phyloP scores from a whole-genome alignment of 2,888 invertebrate species.

The Notodonta ziczac region DNA sequence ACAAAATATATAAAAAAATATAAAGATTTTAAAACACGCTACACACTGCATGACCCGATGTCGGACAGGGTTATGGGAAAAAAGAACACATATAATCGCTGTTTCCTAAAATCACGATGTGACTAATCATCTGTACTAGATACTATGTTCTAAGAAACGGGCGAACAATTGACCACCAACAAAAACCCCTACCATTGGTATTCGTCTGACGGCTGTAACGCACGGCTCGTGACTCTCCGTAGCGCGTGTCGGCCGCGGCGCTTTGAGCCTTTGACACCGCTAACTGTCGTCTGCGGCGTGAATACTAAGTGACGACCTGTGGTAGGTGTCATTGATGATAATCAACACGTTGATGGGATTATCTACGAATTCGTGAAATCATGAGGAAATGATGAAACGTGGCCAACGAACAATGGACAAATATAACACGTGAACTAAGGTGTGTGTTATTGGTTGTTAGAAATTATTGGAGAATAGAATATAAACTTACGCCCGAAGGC shows the following conservation, averaged over 20 bases:
- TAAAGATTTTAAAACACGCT: too few relatives aligned
- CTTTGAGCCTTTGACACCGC: slow-evolving; percentile 45
- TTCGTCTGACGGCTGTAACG: slow-evolving; percentile 25
- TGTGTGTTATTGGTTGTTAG: not conserved
- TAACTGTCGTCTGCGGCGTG: slow-evolving; percentile 49
- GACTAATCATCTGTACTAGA: too few relatives aligned
- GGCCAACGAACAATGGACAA: not conserved
- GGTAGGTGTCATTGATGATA: slow-evolving; percentile 34
- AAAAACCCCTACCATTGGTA: slow-evolving; percentile 29
- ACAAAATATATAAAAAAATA: too few relatives aligned
- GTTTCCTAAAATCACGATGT: too few relatives aligned
- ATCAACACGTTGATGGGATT: slow-evolving; percentile 38
- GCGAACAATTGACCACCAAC: slow-evolving; percentile 27
- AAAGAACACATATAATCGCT: too few relatives aligned
- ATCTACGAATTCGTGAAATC: slow-evolving; percentile 5
- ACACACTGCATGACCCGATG: too few relatives aligned
- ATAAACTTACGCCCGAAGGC: too few relatives aligned
- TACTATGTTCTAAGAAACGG: too few relatives aligned
- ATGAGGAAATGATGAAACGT: slow-evolving; percentile 3
- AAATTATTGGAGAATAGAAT: too few relatives aligned
- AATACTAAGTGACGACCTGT: slow-evolving; percentile 48
- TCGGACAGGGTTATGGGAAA: too few relatives aligned
- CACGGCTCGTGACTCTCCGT: slow-evolving; percentile 28
- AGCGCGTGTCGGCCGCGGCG: slow-evolving; percentile 28
- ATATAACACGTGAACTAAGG: not conserved